Evolutionary conservation across 2,113 vertebrate species (phyloP), one percentile per base, ranked within the genome.

Genomic region (Pontoporia blainvillei): DNA sequence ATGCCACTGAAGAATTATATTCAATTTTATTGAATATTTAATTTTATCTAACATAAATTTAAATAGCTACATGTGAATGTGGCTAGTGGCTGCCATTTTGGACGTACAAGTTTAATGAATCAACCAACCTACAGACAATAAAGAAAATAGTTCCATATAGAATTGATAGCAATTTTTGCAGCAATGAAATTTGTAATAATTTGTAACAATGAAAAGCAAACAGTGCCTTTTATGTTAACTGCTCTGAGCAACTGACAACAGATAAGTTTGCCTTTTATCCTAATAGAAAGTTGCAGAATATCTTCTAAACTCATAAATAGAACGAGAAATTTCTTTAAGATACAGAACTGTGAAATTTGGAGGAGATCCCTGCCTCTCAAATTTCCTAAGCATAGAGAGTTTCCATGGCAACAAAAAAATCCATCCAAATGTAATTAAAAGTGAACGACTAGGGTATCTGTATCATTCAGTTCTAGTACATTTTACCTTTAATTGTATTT

Each of bases 401-500:
- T 97, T 94, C 97, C 87, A 97, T 93, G 96, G 96, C 67, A 96
- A 95, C 14, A 0, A 85, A 78, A 78, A 44, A 84, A 83, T 41
- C 85, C 69, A 95, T 94, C 97, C 91, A 95, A 92, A 88, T 66
- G 71, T 95, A 96, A 96, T 94, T 95, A 97, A 75, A 94, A 67
- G 39, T 82, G 72, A 96, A 61, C 84, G 93, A 84, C 46, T 91
- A 86, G 79, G 67, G 17, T 54, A 72, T 75, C 67, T 86, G 46
- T 59, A 69, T 72, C 86, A 46, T 89, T 91, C 44, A 11, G 18
- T 75, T 81, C 78, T 90, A 84, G 89, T 61, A 94, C 57, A 61
- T 96, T 93, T 94, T 95, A 84, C 94, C 83, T 97, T 89, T 96
- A 90, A 92, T 90, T 72, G 66, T 73, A 62, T 90, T 97, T 95